Conservation (phyloP, 2,113 vertebrate genomes). For the Vulpes ferrilata region DNA sequence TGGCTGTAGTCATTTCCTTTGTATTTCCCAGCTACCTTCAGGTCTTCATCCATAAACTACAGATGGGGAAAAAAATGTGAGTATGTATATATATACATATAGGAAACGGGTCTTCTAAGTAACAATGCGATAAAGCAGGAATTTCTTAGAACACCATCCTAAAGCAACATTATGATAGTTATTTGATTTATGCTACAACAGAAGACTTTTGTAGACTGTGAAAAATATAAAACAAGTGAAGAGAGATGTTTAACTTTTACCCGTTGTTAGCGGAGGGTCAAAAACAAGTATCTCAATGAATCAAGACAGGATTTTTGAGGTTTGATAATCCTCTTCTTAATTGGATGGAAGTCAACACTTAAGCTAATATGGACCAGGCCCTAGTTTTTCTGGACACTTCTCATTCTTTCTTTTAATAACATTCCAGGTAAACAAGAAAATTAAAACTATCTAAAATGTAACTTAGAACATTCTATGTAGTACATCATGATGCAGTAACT, state of each 20-base stretch:
- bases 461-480: neutral
- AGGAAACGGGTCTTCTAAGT: constrained; percentile 81
- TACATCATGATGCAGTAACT: neutral
- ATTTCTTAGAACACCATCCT: constrained; percentile 13
- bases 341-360: neutral
- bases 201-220: neutral
- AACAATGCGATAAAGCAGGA: constrained; percentile 63
- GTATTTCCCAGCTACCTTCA: constrained; percentile 93
- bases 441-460: neutral
- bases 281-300: neutral
- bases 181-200: neutral
- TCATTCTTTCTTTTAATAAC: neutral
- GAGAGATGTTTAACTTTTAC: neutral
- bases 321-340: neutral
- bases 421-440: neutral
- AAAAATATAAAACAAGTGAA: constrained; percentile 52
- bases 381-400: neutral
- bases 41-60: constrained; percentile 95
- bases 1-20: constrained; percentile 97
- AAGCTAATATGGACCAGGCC: neutral
- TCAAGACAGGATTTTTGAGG: constrained; percentile 27
- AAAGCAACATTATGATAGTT: constrained; percentile 31
- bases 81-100: neutral
- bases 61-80: constrained; percentile 48
- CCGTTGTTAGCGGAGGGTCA: neutral